Base-by-base conservation (phyloP, 2,797 vertebrate species). In the Rhinatrema bivittatum region DNA sequence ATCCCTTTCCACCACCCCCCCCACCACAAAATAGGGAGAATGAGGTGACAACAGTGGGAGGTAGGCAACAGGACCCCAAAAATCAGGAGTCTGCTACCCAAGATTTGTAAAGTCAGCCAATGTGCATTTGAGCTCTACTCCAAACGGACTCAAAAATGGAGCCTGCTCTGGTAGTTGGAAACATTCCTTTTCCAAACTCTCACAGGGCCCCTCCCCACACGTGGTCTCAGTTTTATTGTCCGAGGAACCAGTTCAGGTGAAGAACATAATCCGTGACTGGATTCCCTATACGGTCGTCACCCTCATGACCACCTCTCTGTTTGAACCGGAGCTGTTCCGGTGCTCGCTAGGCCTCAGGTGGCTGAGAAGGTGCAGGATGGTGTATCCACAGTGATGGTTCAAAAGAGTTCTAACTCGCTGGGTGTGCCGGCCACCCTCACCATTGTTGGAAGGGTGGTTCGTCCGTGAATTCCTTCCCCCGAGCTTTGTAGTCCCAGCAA, bases 371-470 rank as follows among this genome's bases (percentile, higher is more conserved):
- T 94, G 91, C 58, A 94, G 72, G 76, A 94, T 88, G 64, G 91
- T 93, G 70, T 94, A 93, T 52, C 91, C 91, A 74, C 91, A 94
- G 85, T 90, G 91, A 83, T 91, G 91, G 85, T 92, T 87, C 68
- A 94, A 86, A 72, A 94, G 89, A 89, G 91, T 94, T 69, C 90
- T 90, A 74, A 91, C 81, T 74, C 90, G 78, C 78, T 87, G 81
- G 70, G 87, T 82, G 36, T 68, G 83, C 57, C 62, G 76, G 34
- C 74, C 81, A 10, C 64, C 70, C 52, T 81, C 53, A 60, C 81
- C 58, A 62, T 59, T 62, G 68, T 84, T 81, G 56, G 87, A 65
- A 5, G 83, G 70, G 55, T 86, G 87, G 70, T 83, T 87, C 20
- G 72, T 72, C 57, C 90, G 79, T 29, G 85, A 85, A 62, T 84